These are phyloP conservation scores for Pseudobourletiella spinata DNA, from an alignment of 1,140 invertebrate genomes.

Conservation along the genomic window DNA sequence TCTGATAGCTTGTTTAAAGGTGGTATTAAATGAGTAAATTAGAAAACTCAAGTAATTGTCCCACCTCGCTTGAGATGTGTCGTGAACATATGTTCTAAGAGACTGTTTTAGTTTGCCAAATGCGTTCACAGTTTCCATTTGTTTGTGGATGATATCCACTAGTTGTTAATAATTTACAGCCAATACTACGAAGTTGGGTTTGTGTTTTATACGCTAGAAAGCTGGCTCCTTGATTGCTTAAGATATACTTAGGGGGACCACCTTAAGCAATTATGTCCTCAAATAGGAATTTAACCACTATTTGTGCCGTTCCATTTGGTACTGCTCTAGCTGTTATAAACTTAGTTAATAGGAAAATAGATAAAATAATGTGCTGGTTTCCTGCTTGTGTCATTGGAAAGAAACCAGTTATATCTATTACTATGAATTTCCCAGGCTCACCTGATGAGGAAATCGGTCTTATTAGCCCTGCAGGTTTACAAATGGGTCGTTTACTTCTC, in stretches of 20 bases:
- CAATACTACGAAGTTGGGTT: no score
- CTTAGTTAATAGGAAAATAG: no score
- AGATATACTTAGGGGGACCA: not conserved
- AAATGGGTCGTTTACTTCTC: no score
- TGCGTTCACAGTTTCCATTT: not conserved
- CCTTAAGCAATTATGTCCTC: slow-evolving; percentile 5
- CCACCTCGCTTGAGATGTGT: not conserved
- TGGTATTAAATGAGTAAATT: not conserved
- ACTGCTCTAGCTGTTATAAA: slow-evolving; percentile 34
- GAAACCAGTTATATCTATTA: no score
- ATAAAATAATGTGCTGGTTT: no score
- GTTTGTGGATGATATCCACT: not conserved
- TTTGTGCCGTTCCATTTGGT: slow-evolving; percentile 36
- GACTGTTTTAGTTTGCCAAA: not conserved
- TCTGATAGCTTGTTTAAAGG: not conserved
- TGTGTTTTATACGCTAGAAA: not conserved
- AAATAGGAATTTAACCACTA: slow-evolving; percentile 35
- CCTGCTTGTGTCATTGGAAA: no score
- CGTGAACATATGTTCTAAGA: not conserved
- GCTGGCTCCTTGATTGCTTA: not conserved
- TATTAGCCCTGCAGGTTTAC: no score
- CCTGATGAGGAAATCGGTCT: no score
- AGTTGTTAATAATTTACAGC: no score
- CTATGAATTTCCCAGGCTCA: no score
- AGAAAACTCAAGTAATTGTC: not conserved